Conservation (phyloP, 2,797 vertebrate species). For the Lindbergichthys nudifrons region DNA sequence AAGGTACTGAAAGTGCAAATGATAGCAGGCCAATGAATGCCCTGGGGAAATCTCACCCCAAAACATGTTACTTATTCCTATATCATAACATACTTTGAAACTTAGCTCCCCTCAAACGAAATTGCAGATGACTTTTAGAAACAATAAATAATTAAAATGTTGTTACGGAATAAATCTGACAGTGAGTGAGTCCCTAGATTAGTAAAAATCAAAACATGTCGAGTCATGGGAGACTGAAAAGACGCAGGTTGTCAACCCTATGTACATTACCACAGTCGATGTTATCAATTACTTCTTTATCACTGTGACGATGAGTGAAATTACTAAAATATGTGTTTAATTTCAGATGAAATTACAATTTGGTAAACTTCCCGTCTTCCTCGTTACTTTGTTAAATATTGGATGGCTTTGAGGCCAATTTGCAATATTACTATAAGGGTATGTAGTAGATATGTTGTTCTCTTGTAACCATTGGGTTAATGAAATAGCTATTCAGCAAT, state of each 20-base stretch:
- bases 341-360: conserved; percentile 1
- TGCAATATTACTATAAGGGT: neutral
- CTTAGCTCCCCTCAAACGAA: conserved; percentile 4
- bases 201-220: conserved; percentile 14
- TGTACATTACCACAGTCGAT: neutral
- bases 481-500: neutral
- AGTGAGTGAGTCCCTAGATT: neutral
- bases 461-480: neutral
- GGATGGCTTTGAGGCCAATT: neutral
- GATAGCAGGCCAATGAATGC: neutral
- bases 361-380: neutral
- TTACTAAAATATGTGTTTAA: neutral
- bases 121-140: neutral
- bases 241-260: neutral
- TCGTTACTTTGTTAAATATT: neutral
- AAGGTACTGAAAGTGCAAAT: neutral
- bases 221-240: neutral
- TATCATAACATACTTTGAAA: conserved; percentile 2
- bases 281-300: neutral
- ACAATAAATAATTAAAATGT: too few relatives aligned
- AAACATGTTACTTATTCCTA: neutral
- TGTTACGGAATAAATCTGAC: neutral
- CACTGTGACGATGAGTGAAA: conserved; percentile 8
- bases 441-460: neutral
- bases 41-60: neutral